These are phyloP conservation scores for Aphis gossypii DNA, from an alignment of 1,140 invertebrate genomes.

Conservation along the genomic window DNA sequence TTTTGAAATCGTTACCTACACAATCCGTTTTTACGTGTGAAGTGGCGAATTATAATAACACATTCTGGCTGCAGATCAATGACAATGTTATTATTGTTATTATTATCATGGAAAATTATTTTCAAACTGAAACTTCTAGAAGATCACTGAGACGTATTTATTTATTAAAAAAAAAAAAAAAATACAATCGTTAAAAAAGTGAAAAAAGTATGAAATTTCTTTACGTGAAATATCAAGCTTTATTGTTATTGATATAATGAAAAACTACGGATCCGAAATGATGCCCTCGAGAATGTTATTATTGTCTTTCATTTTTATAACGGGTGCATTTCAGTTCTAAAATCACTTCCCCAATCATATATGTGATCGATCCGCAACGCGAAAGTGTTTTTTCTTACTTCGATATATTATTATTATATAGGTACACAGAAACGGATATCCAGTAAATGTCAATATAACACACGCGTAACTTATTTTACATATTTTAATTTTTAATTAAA, in stretches of 20 bases:
- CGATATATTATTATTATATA: neutral
- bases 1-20: neutral
- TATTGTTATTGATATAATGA: slow-evolving; percentile 19
- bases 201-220: neutral
- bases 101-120: neutral
- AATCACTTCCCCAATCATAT: neutral
- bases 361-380: neutral
- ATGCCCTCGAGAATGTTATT: slow-evolving; percentile 14
- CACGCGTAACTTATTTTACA: neutral
- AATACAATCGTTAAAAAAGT: neutral
- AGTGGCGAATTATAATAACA: neutral
- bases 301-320: slow-evolving; percentile 20
- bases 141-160: neutral
- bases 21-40: neutral
- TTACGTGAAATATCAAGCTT: neutral
- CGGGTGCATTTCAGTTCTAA: neutral
- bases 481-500: neutral
- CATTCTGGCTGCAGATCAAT: neutral
- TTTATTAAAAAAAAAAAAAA: neutral
- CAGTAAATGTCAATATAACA: neutral
- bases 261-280: neutral
- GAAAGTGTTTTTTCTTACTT: neutral
- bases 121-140: neutral
- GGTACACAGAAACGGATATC: neutral
- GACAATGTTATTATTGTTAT: neutral